Evolutionary conservation across 2,113 vertebrate species (phyloP).

Genomic region (Mionectes macconnelli): DNA sequence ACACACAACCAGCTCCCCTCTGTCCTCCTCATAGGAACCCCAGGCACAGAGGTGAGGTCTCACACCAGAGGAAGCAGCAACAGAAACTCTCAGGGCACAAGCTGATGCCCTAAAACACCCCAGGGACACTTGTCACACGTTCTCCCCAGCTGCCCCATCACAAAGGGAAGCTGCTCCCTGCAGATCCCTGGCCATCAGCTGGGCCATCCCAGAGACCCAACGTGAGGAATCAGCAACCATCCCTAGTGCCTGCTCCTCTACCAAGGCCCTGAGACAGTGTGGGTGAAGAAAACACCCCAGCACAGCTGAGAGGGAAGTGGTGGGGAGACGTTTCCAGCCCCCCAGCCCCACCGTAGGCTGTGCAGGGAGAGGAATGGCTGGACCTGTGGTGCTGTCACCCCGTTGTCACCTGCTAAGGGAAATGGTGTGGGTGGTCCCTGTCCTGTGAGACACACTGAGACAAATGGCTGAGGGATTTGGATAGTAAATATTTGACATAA

Average conservation of each 20-base stretch:
- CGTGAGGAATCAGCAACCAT: accelerated
- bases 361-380: not conserved
- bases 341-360: not conserved
- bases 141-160: not conserved
- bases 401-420: not conserved
- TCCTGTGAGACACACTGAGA: not conserved
- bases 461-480: not conserved
- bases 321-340: not conserved
- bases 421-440: not conserved
- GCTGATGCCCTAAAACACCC: not conserved
- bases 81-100: not conserved
- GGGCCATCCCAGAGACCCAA: not conserved
- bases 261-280: not conserved
- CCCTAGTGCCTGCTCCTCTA: not conserved
- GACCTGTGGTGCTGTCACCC: not conserved
- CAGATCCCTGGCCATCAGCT: not conserved
- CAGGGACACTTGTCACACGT: accelerated
- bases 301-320: not conserved
- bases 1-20: not conserved
- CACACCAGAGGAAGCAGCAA: not conserved
- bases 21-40: not conserved
- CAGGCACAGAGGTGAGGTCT: accelerated
- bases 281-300: not conserved
- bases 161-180: not conserved
- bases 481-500: not conserved